A percentile compares a stretch with the other conserved stretches of the same genome.
Conservation (phyloP, 2,113 vertebrate species). For the Toxotes chatareus region DNA sequence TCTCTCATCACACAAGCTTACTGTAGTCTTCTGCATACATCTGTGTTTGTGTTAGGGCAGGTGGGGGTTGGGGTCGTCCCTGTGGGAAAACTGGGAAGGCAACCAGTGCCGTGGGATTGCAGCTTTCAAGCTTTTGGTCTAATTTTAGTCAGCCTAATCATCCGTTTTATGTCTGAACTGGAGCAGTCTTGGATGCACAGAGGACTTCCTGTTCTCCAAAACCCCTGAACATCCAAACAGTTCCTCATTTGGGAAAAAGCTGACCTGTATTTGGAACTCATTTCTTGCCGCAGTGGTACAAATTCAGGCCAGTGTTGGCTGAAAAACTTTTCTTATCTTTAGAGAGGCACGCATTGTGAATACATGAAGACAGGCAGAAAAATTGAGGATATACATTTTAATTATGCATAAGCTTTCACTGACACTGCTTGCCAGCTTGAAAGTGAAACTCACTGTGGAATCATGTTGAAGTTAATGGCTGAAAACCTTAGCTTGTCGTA, state of each 20-base stretch:
- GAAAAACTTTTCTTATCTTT: background rate
- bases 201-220: slow-evolving; percentile 34
- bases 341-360: slow-evolving; percentile 22
- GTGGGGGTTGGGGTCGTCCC: slow-evolving; percentile 54
- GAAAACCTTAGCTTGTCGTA: background rate
- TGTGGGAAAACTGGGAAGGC: slow-evolving; percentile 37
- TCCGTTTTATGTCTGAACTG: slow-evolving; percentile 57
- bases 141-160: slow-evolving; percentile 71
- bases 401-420: background rate
- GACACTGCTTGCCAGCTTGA: background rate
- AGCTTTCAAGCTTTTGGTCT: slow-evolving; percentile 52
- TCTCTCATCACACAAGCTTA: background rate
- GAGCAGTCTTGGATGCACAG: slow-evolving; percentile 45
- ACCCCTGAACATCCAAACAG: slow-evolving; percentile 20
- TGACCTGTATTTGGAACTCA: slow-evolving; percentile 58
- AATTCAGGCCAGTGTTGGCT: slow-evolving; percentile 12
- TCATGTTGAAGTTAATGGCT: background rate
- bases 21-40: slow-evolving; percentile 33
- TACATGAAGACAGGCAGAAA: background rate
- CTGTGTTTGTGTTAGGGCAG: slow-evolving; percentile 47
- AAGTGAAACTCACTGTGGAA: slow-evolving; percentile 25
- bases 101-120: slow-evolving; percentile 32
- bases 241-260: slow-evolving; percentile 32
- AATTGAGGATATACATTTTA: background rate
- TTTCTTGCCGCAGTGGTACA: slow-evolving; percentile 3